Evolutionary conservation across 92 coral and sea anemone genomes (phyloP).

Genomic region (Umimayanthus chanpuru): DNA sequence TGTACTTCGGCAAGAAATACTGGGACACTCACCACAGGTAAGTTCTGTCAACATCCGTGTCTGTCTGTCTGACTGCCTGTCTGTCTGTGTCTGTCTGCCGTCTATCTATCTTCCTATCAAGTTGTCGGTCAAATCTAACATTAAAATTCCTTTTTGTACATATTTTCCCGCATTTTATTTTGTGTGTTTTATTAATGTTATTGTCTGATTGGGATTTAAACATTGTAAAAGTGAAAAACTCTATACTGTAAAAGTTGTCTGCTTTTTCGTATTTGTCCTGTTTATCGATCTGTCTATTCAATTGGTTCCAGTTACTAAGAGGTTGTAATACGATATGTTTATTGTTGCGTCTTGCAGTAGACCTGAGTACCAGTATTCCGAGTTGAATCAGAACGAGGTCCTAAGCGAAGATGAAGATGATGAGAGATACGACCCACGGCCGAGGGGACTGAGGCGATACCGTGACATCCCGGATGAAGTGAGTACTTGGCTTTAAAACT

Average conservation of each 20-base stretch:
- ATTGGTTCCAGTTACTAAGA: too few relatives aligned
- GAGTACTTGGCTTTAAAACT: not conserved
- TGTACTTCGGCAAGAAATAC: constrained; percentile 76
- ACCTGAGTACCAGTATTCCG: constrained; percentile 7
- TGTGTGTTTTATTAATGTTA: too few relatives aligned
- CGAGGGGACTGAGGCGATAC: constrained; percentile 42
- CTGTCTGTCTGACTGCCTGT: not conserved
- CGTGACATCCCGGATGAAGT: constrained; percentile 36
- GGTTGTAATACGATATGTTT: not conserved
- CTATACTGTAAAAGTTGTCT: too few relatives aligned
- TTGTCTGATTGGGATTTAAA: too few relatives aligned
- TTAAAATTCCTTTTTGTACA: too few relatives aligned
- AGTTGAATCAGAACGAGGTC: constrained; percentile 24
- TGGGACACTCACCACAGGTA: constrained; percentile 65
- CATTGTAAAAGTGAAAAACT: too few relatives aligned
- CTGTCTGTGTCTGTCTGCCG: too few relatives aligned
- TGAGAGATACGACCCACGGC: constrained; percentile 25
- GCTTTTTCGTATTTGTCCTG: not conserved
- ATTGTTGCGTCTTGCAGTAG: not conserved
- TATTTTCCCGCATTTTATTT: too few relatives aligned
- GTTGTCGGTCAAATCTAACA: too few relatives aligned
- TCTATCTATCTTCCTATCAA: too few relatives aligned
- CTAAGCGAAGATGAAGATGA: constrained; percentile 38
- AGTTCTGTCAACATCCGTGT: constrained; percentile 9
- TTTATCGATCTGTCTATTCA: not conserved